phyloP scores from a whole-genome alignment of 2,797 vertebrate species.

The Coluber constrictor region DNA sequence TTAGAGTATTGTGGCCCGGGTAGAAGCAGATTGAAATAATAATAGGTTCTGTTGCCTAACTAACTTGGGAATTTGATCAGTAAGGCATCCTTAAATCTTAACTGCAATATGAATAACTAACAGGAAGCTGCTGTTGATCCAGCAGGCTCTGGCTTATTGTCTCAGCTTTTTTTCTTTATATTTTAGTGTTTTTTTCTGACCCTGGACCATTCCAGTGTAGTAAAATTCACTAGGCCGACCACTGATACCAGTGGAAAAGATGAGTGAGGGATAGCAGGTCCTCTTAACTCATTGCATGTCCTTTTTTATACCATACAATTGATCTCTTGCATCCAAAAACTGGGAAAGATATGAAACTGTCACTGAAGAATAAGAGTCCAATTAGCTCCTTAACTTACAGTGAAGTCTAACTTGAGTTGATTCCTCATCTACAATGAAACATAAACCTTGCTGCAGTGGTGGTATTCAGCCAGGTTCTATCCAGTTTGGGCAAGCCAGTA shows the following conservation, averaged over 20 bases:
- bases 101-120: constrained; percentile 22
- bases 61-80: constrained; percentile 47
- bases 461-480: too few species aligned
- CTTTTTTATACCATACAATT: constrained; percentile 9
- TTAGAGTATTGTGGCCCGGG: constrained; percentile 48
- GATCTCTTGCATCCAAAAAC: constrained; percentile 27
- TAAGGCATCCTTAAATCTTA: constrained; percentile 50
- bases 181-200: background rate
- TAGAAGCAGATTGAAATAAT: constrained; percentile 44
- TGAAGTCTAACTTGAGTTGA: background rate
- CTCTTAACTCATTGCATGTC: constrained; percentile 21
- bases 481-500: too few species aligned
- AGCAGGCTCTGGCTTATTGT: constrained; percentile 15
- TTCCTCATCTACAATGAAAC: constrained; percentile 34
- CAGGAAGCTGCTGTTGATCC: constrained; percentile 40
- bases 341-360: constrained; percentile 18
- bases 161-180: constrained; percentile 13
- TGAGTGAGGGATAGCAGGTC: background rate
- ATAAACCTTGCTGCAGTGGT: constrained; percentile 21
- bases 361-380: constrained; percentile 20
- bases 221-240: constrained; percentile 4
- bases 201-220: background rate
- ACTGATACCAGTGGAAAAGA: constrained; percentile 6
- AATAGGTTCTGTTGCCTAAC: constrained; percentile 33
- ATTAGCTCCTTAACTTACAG: background rate